Percentiles rank a stretch among this genome's conserved stretches.
Conservation (phyloP, 2,888 invertebrate species). For the Microctonus hyperodae region DNA sequence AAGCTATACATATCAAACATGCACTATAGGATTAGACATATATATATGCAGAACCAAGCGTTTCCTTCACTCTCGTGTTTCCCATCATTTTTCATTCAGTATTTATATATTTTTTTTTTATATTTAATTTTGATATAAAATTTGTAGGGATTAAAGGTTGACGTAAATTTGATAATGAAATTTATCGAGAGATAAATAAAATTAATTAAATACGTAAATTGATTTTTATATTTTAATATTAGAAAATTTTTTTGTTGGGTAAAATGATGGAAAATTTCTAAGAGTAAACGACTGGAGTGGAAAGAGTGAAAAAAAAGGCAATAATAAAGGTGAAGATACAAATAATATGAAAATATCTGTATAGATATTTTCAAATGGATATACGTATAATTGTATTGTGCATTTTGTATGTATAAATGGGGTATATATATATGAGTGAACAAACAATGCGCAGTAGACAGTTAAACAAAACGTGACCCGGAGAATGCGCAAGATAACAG, state of each 20-base stretch:
- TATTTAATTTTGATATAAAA: no score
- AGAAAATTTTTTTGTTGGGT: no score
- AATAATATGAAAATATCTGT: no score
- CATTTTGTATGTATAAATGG: background rate
- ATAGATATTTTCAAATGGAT: no score
- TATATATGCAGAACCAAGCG: background rate
- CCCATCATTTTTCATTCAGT: background rate
- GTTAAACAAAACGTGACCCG: slow-evolving; percentile 27
- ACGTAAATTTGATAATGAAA: background rate
- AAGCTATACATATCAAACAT: background rate
- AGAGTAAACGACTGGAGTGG: no score
- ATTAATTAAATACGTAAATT: background rate
- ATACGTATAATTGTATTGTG: background rate
- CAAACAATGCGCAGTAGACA: slow-evolving; percentile 11
- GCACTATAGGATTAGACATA: background rate
- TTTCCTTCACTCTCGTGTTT: background rate
- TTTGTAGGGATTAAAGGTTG: no score
- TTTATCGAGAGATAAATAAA: background rate
- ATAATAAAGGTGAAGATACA: no score
- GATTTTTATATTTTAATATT: no score
- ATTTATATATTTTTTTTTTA: no score
- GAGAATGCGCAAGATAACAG: slow-evolving; percentile 21
- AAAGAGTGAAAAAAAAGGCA: no score
- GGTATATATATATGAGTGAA: slow-evolving; percentile 5
- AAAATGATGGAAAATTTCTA: no score